Conservation (phyloP, 2,113 vertebrate species). For the Megaptera novaeangliae region DNA sequence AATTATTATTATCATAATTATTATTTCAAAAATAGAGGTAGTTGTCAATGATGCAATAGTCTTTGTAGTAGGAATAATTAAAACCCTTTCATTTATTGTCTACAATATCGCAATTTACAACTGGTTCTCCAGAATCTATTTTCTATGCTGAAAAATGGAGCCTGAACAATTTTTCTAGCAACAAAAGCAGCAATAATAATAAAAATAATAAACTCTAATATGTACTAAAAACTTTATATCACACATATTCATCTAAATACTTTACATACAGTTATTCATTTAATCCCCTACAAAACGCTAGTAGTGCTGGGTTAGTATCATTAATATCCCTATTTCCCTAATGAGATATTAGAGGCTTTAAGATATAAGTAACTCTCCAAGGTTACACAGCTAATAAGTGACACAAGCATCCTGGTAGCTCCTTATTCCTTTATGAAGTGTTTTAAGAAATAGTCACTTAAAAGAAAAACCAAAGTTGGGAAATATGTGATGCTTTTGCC, state of each 20-base stretch:
- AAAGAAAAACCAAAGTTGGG: background rate
- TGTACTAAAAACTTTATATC: background rate
- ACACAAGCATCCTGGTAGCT: background rate
- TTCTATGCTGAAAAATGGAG: background rate
- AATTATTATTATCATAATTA: background rate
- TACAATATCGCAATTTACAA: background rate
- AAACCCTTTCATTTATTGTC: background rate
- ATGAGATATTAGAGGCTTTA: background rate
- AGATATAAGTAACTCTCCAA: background rate
- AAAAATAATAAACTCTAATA: background rate
- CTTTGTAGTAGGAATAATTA: background rate
- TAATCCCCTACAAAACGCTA: background rate
- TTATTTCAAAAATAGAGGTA: background rate
- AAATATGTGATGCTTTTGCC: background rate
- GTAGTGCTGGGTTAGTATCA: background rate
- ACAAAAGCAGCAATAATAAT: background rate
- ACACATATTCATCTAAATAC: background rate
- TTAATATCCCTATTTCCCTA: background rate
- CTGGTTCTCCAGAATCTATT: background rate
- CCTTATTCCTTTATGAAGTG: background rate
- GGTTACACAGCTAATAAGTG: background rate
- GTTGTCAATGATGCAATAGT: background rate
- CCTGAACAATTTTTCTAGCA: background rate
- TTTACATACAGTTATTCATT: background rate
- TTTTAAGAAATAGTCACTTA: background rate